These are phyloP conservation scores for Drosophila differens DNA, from an alignment of 2,888 invertebrate genomes.

Conservation along the genomic window DNA sequence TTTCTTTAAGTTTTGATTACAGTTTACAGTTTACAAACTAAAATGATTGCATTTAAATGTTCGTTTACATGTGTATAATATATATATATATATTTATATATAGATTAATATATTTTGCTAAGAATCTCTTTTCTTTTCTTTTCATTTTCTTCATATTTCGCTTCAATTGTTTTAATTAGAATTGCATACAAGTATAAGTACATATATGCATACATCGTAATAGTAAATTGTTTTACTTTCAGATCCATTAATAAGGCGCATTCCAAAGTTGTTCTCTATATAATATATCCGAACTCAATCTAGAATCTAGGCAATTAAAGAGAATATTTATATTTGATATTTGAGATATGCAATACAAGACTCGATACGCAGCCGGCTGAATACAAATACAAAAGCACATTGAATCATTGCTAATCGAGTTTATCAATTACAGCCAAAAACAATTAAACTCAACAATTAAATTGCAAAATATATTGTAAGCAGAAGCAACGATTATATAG, in stretches of 20 bases:
- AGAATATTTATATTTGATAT: conserved; percentile 53
- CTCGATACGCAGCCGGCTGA: conserved; percentile 16
- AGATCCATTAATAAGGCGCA: conserved; percentile 81
- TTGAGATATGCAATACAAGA: conserved; percentile 40
- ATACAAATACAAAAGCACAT: conserved; percentile 23
- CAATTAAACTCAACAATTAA: conserved; percentile 74
- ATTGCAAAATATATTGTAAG: conserved; percentile 44
- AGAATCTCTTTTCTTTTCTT: conserved; percentile 49
- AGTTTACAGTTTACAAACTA: conserved; percentile 72
- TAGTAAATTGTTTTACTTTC: conserved; percentile 53
- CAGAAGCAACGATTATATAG: conserved; percentile 48
- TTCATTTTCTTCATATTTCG: conserved; percentile 34
- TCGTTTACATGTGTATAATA: conserved; percentile 53
- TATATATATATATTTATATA: conserved; percentile 35
- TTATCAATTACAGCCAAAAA: conserved; percentile 66
- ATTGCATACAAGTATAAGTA: conserved; percentile 37
- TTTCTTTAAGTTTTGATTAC: conserved; percentile 72
- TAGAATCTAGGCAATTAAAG: conserved; percentile 72
- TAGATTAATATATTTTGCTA: conserved; percentile 70
- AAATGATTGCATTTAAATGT: conserved; percentile 77
- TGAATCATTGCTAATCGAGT: conserved; percentile 43
- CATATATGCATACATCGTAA: conserved; percentile 44
- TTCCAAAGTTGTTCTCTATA: conserved; percentile 70
- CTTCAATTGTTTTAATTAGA: conserved; percentile 47
- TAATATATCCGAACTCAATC: conserved; percentile 69